Evolutionary conservation across 2,113 vertebrate species (phyloP).

Genomic region (Platycercus adscitus): DNA sequence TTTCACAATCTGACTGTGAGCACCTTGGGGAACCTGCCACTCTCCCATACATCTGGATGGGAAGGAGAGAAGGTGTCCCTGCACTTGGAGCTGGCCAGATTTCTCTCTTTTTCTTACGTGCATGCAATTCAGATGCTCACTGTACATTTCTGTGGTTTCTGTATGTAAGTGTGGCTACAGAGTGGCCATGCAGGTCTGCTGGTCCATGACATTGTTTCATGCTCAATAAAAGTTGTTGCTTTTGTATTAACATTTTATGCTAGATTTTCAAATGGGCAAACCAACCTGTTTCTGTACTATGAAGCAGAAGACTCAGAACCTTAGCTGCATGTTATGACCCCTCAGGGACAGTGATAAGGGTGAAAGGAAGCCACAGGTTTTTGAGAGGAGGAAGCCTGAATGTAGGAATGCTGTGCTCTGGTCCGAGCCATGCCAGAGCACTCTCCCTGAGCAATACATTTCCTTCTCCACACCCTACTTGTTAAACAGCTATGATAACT

Average conservation of each 20-base stretch:
- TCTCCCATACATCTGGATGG: background rate
- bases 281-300: background rate
- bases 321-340: background rate
- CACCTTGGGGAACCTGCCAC: rapidly evolving
- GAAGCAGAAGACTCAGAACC: background rate
- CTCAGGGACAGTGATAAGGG: background rate
- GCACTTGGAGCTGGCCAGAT: background rate
- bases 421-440: rapidly evolving
- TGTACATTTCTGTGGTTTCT: background rate
- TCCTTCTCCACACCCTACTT: background rate
- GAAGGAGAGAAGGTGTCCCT: background rate
- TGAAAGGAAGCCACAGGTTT: background rate
- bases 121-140: background rate
- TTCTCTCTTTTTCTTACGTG: background rate
- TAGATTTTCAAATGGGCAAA: background rate
- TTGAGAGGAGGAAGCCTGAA: background rate
- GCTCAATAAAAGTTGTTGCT: background rate
- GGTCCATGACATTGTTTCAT: background rate
- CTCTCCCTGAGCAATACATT: background rate
- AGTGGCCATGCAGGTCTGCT: background rate
- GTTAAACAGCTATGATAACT: background rate
- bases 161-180: background rate
- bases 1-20: background rate
- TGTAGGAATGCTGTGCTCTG: background rate
- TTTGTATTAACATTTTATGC: background rate